Base-by-base conservation (phyloP, 1,140 invertebrate species). In the Drosophila suzukii region DNA sequence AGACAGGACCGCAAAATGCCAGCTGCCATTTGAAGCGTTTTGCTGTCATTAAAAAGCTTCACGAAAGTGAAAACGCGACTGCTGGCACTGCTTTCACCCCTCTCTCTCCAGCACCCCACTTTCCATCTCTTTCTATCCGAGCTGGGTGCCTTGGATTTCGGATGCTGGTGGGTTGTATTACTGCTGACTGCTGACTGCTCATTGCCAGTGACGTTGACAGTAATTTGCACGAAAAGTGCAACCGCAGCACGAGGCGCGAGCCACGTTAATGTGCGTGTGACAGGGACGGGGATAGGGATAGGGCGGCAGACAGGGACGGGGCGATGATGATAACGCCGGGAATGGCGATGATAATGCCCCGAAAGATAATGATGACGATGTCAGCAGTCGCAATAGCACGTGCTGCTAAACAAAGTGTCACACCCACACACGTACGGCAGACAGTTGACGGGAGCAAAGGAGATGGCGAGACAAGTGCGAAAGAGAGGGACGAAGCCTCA, bases 191-290 rank as follows among this genome's bases (percentile, higher is more conserved):
- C 68, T 73, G 73, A 54, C 76, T 78, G 60, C 58, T 65, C 53
- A 51, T 63, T 79, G 75, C 66, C 49, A 50, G 49, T 78, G 75
- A 86, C 83, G 78, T 82, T 88, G 82, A 82, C 82, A 88, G 82
- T 85, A 85, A 85, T 85, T 85, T 85, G 75, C 75, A 72, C 83
- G 78, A 75, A 85, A 82, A 88, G 82, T 85, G 82, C 82, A 85
- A 85, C 82, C 82, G 75, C 82, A 85, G 83, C 83, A 88, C 60
- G 83, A 88, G 75, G 78, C 81, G 30, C 71, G 53, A 41, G 62
- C 34, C 68, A 66, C 73, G 71, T 82, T 86, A 86, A 88, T 86
- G 86, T 76, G 71, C 67, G 81, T 60, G 39, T 2, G 61, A 43
- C 36, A 11, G 51, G 15, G 53, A 41, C 17, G 17, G 43, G 15